These are phyloP conservation scores for Pediacus dermestoides DNA, from an alignment of 2,888 invertebrate species.

Conservation along the genomic window DNA sequence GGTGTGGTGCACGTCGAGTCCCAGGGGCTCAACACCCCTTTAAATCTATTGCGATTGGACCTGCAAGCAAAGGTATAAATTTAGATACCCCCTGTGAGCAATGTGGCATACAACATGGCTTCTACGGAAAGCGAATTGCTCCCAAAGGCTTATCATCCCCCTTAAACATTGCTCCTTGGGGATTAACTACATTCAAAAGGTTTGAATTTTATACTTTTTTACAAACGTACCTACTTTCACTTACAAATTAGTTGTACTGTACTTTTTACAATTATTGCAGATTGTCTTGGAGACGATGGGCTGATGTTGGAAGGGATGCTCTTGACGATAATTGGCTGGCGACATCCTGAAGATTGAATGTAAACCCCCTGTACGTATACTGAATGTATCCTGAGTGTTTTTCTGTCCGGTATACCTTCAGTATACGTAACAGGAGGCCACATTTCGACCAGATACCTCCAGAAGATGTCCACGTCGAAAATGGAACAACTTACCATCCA, in stretches of 20 bases:
- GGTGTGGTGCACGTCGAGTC: conserved; percentile 14
- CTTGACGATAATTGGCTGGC: conserved; percentile 9
- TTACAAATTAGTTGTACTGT: too few species aligned
- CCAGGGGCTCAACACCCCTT: conserved; percentile 39
- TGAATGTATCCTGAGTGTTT: conserved; percentile 99
- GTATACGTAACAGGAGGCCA: conserved; percentile 99
- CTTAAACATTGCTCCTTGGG: conserved; percentile 22
- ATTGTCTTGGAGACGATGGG: too few species aligned
- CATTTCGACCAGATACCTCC: conserved; percentile 63
- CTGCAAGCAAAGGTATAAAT: conserved; percentile 30
- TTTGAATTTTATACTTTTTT: conserved; percentile 20
- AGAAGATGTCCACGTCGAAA: too few species aligned
- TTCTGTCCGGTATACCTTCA: conserved; percentile 99
- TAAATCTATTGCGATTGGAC: conserved; percentile 42
- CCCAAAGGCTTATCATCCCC: conserved; percentile 18
- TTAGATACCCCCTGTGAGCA: conserved; percentile 34
- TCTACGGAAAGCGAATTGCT: conserved; percentile 15
- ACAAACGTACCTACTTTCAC: too few species aligned
- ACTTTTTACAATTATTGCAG: too few species aligned
- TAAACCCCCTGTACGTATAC: conserved; percentile 97
- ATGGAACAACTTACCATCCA: too few species aligned
- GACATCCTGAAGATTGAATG: conserved; percentile 47
- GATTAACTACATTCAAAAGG: conserved; percentile 18
- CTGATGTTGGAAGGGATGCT: conserved; percentile 8
- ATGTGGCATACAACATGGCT: conserved; percentile 20